Evolutionary conservation across 2,888 invertebrate genomes (phyloP), one percentile per base, ranked within the genome.

Genomic region (Ennomos fuscantarius): DNA sequence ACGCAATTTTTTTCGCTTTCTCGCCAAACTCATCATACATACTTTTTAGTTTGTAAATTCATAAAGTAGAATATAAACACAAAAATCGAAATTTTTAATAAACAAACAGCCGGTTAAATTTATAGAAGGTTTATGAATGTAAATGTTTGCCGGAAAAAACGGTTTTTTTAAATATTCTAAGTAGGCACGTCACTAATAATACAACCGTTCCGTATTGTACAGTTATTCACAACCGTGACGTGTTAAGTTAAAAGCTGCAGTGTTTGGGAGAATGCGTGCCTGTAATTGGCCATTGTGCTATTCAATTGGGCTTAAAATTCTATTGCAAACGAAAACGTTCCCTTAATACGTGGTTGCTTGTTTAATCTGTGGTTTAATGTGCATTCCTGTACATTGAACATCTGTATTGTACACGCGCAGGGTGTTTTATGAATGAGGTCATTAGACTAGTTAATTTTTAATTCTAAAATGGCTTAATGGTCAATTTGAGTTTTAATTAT

Each of bases 241-340:
- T 48, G 51, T 60, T 48, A 49, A 42, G 33, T 37, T 43, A 42
- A 49, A 49, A 13, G 34, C 31, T 39, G 40, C 49, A 50, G 51
- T 41, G 50, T 36, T 34, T 52, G 37, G 11, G 34, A 40, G 49
- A 57, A 57, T 57, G 36, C 62, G 58, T 63, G 63, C 40, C 36
- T 33, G 36, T 63, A 58, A 62, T 65, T 58, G 57, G 43, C 32
- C 51, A 57, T 62, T 60, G 24, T 47, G 11, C 40, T 37, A 60
- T 57, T 57, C 60, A 48, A 65, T 57, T 62, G 55, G 56, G 50
- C 50, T 47, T 56, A 44, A 61, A 59, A 60, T 48, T 44, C 36
- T 47, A 53, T 55, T 24, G 54, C 46, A 37, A 37, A 46, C 37
- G 49, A 56, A 55, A 46, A 44, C 31, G 40, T 54, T 40, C n/a